A percentile compares a stretch with the other conserved stretches of the same genome.
These are phyloP conservation scores for Amphipyra berbera DNA, from an alignment of 2,888 invertebrate species.

Conservation along the genomic window DNA sequence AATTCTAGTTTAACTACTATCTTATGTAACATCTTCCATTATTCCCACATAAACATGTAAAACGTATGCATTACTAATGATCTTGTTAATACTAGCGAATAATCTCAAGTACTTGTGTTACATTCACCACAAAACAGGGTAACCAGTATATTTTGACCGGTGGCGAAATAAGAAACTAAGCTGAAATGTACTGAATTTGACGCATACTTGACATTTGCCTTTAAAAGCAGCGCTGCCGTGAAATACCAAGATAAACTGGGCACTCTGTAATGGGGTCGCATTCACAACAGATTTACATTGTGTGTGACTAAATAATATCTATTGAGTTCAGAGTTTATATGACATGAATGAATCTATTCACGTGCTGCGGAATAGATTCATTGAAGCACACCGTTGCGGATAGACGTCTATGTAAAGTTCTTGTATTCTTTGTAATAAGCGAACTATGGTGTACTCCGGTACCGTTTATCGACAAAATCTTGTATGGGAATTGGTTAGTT, in stretches of 20 bases:
- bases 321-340: not conserved
- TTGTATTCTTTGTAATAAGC: too few relatives aligned
- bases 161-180: not conserved
- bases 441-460: too few relatives aligned
- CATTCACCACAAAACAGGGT: not conserved
- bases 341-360: slow-evolving; percentile 7
- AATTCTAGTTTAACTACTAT: too few relatives aligned
- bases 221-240: too few relatives aligned
- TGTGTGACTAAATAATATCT: slow-evolving; percentile 1
- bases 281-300: not conserved
- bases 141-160: not conserved
- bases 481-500: too few relatives aligned
- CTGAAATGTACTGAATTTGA: too few relatives aligned
- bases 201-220: too few relatives aligned
- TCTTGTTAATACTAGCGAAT: slow-evolving; percentile 1
- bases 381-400: slow-evolving; percentile 3
- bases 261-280: not conserved
- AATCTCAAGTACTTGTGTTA: not conserved
- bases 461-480: too few relatives aligned
- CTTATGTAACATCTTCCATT: slow-evolving; percentile 11
- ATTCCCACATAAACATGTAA: not conserved
- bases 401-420: not conserved
- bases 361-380: slow-evolving; percentile 11
- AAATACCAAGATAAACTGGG: not conserved
- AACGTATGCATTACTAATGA: slow-evolving; percentile 18